Evolutionary conservation across 2,888 invertebrate species (phyloP).

Genomic region (Torymus aiolomorphi): DNA sequence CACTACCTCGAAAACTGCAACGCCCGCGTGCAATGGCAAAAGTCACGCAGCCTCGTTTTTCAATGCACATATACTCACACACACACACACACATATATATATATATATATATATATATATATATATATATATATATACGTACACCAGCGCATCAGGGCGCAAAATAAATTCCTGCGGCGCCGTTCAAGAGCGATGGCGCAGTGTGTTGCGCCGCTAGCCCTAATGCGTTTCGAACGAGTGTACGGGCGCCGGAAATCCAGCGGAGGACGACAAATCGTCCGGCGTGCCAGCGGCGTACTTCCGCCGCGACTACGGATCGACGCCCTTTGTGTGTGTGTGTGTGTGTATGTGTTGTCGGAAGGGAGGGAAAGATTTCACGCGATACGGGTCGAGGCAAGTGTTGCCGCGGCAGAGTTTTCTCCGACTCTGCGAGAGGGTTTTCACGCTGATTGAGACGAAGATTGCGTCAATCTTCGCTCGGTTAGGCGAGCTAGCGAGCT

Average conservation of each 20-base stretch:
- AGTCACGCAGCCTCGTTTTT: slow-evolving; percentile 10
- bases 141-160: not conserved
- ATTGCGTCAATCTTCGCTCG: too few species aligned
- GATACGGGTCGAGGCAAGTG: too few species aligned
- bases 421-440: not conserved
- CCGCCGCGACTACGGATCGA: not conserved
- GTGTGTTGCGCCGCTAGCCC: slow-evolving; percentile 12
- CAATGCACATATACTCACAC: not conserved
- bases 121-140: too few species aligned
- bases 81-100: too few species aligned
- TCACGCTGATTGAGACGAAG: not conserved
- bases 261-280: slow-evolving; percentile 48
- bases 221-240: slow-evolving; percentile 64
- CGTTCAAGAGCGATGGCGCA: not conserved
- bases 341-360: too few species aligned
- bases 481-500: too few species aligned
- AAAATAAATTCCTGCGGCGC: not conserved
- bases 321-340: not conserved
- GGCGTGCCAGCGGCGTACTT: not conserved
- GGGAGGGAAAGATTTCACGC: too few species aligned
- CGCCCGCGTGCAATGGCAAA: not conserved
- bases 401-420: too few species aligned
- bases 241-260: slow-evolving; percentile 44
- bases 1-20: too few species aligned
- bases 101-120: too few species aligned